Evolutionary conservation across 2,888 invertebrate genomes (phyloP), one percentile per base, ranked within the genome.

Genomic region (Caenorhabditis sp.): DNA sequence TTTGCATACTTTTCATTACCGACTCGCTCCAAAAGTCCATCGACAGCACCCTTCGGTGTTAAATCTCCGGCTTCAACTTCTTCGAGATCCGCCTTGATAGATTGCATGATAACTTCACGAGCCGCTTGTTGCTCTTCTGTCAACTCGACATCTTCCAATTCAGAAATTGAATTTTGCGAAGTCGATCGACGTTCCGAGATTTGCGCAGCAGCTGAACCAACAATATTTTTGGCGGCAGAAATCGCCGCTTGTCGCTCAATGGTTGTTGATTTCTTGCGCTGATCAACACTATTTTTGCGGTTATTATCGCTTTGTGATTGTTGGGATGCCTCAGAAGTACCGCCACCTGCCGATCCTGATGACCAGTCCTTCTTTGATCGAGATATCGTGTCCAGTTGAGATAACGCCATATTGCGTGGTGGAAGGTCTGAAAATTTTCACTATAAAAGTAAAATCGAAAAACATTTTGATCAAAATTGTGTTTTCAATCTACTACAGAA

Each of bases 271-370:
- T 66, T 68, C 56, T 74, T 76, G 20, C 76, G 67, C 14, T 76
- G 76, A 52, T 79, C 76, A 21, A 65, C 69, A 21, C 71, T 66
- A 8, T 72, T 67, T 17, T 66, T 59, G 5, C 75, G 67, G 25
- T 25, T 38, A 43, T 60, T 60, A 21, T 54, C 60, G 17, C 38
- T 58, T 52, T 56, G 67, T 10, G 56, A 21, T 58, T 56, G 61
- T 36, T 63, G 7, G 10, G 63, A 59, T 0, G 65, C 21, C 23
- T 59, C 27, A 10, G 49, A 14, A 59, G 38, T 67, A 54, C 76
- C 76, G 56, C 76, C 78, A 21, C 78, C 78, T 26, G 67, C 50
- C 7, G 78, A 68, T 12, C 78, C 78, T 8, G 57, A 50, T 14
- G 64, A 59, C 78, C 78, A 79, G 14, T 54, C 59, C 27, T 43